phyloP scores from a whole-genome alignment of 2,797 vertebrate species.

The Lateolabrax maculatus region DNA sequence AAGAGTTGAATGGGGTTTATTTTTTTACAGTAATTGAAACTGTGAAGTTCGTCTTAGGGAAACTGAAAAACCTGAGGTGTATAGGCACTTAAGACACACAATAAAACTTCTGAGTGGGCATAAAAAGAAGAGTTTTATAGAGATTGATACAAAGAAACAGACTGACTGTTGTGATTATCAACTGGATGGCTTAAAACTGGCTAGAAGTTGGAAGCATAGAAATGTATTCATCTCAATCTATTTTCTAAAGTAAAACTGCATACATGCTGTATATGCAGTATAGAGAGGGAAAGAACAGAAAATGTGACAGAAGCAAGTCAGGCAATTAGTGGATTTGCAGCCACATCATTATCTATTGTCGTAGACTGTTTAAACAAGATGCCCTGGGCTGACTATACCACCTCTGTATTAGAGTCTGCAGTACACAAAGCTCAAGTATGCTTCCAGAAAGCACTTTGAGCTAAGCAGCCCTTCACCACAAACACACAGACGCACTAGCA shows the following conservation, averaged over 20 bases:
- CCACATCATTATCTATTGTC: not conserved
- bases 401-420: conserved; percentile 10
- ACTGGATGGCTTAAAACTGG: not conserved
- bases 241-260: not conserved
- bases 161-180: not conserved
- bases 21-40: not conserved
- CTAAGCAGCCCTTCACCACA: not conserved
- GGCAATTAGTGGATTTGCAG: not conserved
- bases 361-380: not conserved
- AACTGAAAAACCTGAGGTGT: too few species aligned
- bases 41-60: not conserved
- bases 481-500: not conserved
- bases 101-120: not conserved
- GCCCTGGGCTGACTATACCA: not conserved
- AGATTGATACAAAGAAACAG: too few species aligned
- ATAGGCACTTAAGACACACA: too few species aligned
- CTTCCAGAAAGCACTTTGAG: conserved; percentile 3
- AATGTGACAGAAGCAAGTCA: not conserved
- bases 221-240: not conserved
- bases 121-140: too few species aligned
- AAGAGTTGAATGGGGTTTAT: not conserved
- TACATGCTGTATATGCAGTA: not conserved
- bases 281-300: not conserved
- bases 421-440: not conserved
- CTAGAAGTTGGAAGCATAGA: not conserved